phyloP scores from a whole-genome alignment of 2,888 invertebrate species.

The Morpho deidamia region DNA sequence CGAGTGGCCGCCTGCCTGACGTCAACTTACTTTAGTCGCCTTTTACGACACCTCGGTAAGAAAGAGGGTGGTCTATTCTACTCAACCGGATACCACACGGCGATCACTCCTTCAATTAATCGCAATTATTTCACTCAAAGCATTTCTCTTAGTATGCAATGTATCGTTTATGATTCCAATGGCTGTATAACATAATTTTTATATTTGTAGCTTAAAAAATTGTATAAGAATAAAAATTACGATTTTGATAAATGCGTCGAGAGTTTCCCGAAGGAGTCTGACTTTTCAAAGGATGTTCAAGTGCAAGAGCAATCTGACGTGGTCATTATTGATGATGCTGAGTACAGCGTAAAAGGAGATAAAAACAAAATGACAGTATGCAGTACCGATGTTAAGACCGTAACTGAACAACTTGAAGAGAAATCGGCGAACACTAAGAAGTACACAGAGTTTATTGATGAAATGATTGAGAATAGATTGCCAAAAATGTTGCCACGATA shows the following conservation, averaged over 20 bases:
- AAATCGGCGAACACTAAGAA: constrained; percentile 6
- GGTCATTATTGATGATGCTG: background rate
- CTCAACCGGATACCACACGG: too few relatives aligned
- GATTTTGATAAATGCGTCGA: background rate
- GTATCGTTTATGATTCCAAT: too few relatives aligned
- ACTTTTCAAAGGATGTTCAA: background rate
- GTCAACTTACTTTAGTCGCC: too few relatives aligned
- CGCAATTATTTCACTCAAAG: too few relatives aligned
- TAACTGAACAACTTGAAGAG: background rate
- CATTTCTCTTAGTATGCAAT: too few relatives aligned
- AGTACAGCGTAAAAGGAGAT: background rate
- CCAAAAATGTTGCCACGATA: constrained; percentile 37
- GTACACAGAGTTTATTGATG: constrained; percentile 25
- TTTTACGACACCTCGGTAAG: too few relatives aligned
- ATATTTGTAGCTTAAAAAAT: background rate
- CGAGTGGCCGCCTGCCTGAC: too few relatives aligned
- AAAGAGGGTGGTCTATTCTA: too few relatives aligned
- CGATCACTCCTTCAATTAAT: too few relatives aligned
- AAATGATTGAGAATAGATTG: constrained; percentile 29
- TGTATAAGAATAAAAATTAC: background rate
- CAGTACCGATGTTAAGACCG: background rate
- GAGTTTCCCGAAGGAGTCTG: background rate
- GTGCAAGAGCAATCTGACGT: background rate
- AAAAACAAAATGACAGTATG: background rate
- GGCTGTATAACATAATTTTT: background rate